Evolutionary conservation across 2,113 vertebrate genomes (phyloP).

Genomic region (Ceuthmochares aereus): DNA sequence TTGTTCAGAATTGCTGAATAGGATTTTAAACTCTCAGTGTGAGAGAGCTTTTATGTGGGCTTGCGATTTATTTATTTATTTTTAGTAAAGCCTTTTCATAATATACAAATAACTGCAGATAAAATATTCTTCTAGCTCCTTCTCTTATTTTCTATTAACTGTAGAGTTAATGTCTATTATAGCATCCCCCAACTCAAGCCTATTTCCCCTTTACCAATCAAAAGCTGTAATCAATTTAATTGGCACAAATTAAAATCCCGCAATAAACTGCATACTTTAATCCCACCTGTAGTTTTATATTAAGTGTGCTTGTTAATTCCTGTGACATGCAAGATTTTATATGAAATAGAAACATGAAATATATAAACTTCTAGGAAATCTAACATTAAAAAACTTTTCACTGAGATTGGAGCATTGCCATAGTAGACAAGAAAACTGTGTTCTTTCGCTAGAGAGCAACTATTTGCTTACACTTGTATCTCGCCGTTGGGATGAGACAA

Average conservation of each 20-base stretch:
- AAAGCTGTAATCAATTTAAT: neutral
- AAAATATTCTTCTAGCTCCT: neutral
- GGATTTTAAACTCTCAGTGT: neutral
- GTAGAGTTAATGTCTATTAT: neutral
- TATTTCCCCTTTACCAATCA: neutral
- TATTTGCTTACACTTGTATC: neutral
- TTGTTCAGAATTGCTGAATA: neutral
- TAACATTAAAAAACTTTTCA: neutral
- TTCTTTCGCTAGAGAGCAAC: neutral
- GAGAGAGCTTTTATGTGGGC: neutral
- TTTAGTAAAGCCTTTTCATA: neutral
- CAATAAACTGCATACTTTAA: neutral
- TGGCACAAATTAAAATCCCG: neutral
- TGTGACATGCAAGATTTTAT: accelerated
- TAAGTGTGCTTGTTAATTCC: neutral
- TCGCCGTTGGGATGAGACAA: neutral
- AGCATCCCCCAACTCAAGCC: neutral
- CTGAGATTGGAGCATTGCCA: neutral
- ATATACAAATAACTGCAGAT: neutral
- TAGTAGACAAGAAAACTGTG: neutral
- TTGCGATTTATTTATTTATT: neutral
- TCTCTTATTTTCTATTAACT: neutral
- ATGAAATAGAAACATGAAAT: neutral
- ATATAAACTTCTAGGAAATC: neutral
- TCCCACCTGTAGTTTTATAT: neutral